Evolutionary conservation across 2,888 invertebrate species (phyloP).

Genomic region (Euzophera pinguis): DNA sequence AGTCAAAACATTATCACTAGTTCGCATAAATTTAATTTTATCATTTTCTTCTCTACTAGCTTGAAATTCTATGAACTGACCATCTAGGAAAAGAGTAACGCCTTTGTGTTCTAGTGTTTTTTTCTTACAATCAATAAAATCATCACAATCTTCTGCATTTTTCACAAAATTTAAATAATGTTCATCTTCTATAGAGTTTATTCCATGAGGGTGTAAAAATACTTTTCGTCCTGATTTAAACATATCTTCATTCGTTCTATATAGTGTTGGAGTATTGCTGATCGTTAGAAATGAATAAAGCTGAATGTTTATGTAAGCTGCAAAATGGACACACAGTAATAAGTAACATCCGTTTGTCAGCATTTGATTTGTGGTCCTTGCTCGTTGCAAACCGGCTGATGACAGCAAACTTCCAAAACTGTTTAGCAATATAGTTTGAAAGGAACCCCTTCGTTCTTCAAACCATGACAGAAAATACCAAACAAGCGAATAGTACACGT

Average conservation of each 20-base stretch:
- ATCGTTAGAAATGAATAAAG: constrained; percentile 59
- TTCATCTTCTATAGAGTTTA: constrained; percentile 44
- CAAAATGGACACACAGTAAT: constrained; percentile 47
- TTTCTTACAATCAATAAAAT: constrained; percentile 39
- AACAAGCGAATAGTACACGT: constrained; percentile 38
- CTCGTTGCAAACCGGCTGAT: constrained; percentile 37
- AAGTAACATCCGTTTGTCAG: constrained; percentile 48
- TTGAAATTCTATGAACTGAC: constrained; percentile 43
- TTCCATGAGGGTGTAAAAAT: constrained; percentile 35
- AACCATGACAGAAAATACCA: constrained; percentile 43
- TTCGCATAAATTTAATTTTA: constrained; percentile 48
- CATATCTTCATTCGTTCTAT: constrained; percentile 44
- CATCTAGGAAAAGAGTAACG: constrained; percentile 43
- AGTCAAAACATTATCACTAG: constrained; percentile 43
- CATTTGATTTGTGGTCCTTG: constrained; percentile 50
- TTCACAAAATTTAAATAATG: constrained; percentile 41
- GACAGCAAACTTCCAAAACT: constrained; percentile 56
- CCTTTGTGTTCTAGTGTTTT: constrained; percentile 40
- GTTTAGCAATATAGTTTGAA: constrained; percentile 39
- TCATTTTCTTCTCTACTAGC: constrained; percentile 41
- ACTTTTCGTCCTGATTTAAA: constrained; percentile 41
- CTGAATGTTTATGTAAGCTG: constrained; percentile 51
- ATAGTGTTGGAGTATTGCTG: constrained; percentile 40
- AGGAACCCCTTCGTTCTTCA: constrained; percentile 35
- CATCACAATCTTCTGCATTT: constrained; percentile 38